These are phyloP conservation scores for Probosciger aterrimus DNA, from an alignment of 2,113 vertebrate genomes.

Conservation along the genomic window DNA sequence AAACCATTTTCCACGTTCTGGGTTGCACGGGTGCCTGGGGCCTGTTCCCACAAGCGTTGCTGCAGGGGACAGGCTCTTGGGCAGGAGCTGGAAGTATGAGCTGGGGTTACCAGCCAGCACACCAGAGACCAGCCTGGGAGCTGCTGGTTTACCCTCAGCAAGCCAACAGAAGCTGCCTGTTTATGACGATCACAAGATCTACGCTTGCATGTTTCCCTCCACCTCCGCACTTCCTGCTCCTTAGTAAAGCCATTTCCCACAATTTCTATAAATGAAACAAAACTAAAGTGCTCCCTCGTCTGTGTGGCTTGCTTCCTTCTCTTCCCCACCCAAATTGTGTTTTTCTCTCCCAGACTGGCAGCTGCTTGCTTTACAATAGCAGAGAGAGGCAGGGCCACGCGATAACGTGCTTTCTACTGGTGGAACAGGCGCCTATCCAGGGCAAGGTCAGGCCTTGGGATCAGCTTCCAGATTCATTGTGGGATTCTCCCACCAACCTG, in stretches of 20 bases:
- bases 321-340: not conserved
- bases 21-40: not conserved
- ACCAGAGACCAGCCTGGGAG: not conserved
- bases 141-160: not conserved
- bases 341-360: not conserved
- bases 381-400: not conserved
- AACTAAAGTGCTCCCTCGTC: not conserved
- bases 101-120: not conserved
- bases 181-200: not conserved
- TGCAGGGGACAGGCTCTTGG: not conserved
- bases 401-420: not conserved
- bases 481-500: not conserved
- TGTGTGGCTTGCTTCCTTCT: not conserved
- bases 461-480: not conserved
- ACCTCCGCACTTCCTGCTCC: rapidly evolving
- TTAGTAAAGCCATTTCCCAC: not conserved
- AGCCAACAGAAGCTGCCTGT: not conserved
- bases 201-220: not conserved
- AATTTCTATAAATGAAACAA: not conserved
- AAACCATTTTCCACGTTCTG: not conserved
- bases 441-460: not conserved
- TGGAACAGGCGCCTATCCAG: rapidly evolving
- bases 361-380: not conserved
- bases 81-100: not conserved
- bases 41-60: not conserved